These are phyloP conservation scores for Caerostris extrusa DNA, from an alignment of 1,140 invertebrate species.

Conservation along the genomic window DNA sequence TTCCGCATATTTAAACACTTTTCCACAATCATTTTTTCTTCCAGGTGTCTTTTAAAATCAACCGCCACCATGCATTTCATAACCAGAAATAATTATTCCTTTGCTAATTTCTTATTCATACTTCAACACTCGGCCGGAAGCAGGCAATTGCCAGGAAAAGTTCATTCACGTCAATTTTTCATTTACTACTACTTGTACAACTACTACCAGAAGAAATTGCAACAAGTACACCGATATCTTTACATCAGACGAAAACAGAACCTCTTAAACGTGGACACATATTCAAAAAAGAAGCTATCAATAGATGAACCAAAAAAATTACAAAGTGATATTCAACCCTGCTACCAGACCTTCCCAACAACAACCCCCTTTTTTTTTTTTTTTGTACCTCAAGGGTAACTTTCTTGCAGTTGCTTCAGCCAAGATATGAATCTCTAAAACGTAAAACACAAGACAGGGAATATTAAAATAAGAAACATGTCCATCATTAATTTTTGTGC, in stretches of 20 bases:
- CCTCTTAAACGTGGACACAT: background rate
- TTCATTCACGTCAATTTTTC: background rate
- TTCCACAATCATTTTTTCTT: background rate
- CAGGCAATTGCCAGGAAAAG: background rate
- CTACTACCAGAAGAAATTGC: background rate
- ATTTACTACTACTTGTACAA: slow-evolving; percentile 3
- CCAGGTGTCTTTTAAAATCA: background rate
- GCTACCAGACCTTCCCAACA: background rate
- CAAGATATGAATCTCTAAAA: slow-evolving; percentile 22
- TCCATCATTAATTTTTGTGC: slow-evolving; percentile 23
- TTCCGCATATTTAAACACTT: background rate
- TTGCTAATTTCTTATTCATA: slow-evolving; percentile 25
- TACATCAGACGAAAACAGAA: background rate
- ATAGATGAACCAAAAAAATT: background rate
- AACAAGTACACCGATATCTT: background rate
- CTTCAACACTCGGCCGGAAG: background rate
- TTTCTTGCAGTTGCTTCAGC: background rate
- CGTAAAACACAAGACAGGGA: background rate
- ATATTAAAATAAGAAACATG: slow-evolving; percentile 29
- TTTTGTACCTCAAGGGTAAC: background rate
- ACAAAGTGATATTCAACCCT: background rate
- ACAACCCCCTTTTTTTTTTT: background rate
- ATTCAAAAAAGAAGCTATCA: slow-evolving; percentile 16
- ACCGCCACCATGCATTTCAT: background rate
- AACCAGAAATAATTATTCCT: background rate